Evolutionary conservation across 2,113 vertebrate genomes (phyloP), one percentile per base, ranked within the genome.

Genomic region (Garra rufa): DNA sequence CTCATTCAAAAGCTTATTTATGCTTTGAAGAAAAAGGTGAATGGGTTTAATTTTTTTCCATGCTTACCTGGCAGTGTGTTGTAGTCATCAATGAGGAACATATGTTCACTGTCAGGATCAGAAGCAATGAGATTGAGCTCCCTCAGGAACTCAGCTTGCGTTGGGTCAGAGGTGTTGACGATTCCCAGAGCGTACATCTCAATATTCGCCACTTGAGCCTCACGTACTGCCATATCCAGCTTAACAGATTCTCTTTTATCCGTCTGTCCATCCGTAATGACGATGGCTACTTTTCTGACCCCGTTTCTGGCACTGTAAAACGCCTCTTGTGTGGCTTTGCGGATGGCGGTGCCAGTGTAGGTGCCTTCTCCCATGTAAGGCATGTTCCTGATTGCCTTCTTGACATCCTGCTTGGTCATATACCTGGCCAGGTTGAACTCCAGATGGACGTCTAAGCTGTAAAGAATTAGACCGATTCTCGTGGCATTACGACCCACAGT

Each of bases 171-270:
- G 11, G 94, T 94, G 76, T 98, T 98, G 76, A 96, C 93, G 6
- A 97, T 97, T 43, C 97, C 97, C 88, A 98, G 92, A 1, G 97
- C 96, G 1, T 97, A 98, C 96, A 97, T 96, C 90, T 98, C 96
- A 8, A 97, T 95, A 90, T 96, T 97, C 34, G 96, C 95, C 76
- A 96, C 94, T 0, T 97, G 97, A 81, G 97, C 96, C 86, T 98
- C 97, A 59, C 94, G 92, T 77, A 97, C 96, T 0, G 92, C 97
- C 9, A 95, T 90, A n/a, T 97, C 96, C 21, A 98, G 93, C 87
- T 96, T 96, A 6, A 96, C 95, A 3, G 95, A 91, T 89, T 98
- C 97, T 88, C 96, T 94, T 88, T 94, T 97, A 88, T 97, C 96
- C 3, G 96, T 91, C 86, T 97, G 96, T 65, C 97, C 96, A 4